Base-by-base conservation (phyloP, 2,888 invertebrate species). In the Panzeria rudis region DNA sequence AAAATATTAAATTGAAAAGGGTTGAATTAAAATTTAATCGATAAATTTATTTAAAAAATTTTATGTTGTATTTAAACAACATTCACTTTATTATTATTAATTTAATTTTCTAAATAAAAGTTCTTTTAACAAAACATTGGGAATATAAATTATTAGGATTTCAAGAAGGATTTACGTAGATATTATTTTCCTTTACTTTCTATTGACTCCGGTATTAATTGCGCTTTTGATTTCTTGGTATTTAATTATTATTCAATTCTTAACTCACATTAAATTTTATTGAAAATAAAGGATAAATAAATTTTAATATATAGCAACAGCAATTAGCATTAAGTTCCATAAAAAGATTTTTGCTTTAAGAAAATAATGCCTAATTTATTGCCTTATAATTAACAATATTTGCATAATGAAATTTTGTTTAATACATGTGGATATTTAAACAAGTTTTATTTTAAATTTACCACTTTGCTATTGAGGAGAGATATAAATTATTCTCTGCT, bases 21-120 rank as follows among this genome's bases (percentile, higher is more conserved):
- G 76, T 76, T 84, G 59, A 59, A 62, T 83, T 62, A 69, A 73
- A 68, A 23, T 13, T 8, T 61, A 59, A 66, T 76, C 41, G 66
- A 17, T 13, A 23, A 1, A 11, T 20, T 23, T 47, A 29, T 35
- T 59, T 32, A 59, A 35, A 59, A 52, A 1, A 17, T 11, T 23
- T 8, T 6, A n/a, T 44, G 4, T 44, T 44, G 8, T 41, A 9
- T 41, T 11, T 6, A 41, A 41, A 41, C 2, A 2, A 13, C 11
- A 11, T 41, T 6, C 32, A 32, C 32, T 32, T 32, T 6, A 5
- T n/a, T n/a, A n/a, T n/a, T n/a, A n/a, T n/a, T n/a, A n/a, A 8
- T 32, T 1, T 35, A 35, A 35, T 41, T 44, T n/a, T n/a, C 6
- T n/a, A 4, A n/a, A n/a, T 44, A 5, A 0, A n/a, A 44, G 5